These are phyloP conservation scores for Olivierus martensii DNA, from an alignment of 1,140 invertebrate genomes.

Conservation along the genomic window DNA sequence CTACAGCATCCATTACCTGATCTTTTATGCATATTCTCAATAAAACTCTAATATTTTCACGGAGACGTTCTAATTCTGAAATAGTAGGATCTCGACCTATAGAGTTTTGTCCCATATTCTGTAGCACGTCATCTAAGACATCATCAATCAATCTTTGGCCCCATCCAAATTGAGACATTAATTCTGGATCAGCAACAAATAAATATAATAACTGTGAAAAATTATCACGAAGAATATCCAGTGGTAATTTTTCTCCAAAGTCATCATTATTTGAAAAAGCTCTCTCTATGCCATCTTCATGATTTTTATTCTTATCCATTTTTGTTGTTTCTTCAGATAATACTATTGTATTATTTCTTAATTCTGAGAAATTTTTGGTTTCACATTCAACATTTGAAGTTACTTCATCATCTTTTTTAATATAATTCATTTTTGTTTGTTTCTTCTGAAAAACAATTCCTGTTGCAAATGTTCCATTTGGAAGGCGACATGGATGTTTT, in stretches of 20 bases:
- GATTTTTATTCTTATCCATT: background rate
- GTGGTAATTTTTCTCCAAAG: background rate
- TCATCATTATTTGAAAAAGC: background rate
- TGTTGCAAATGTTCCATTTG: background rate
- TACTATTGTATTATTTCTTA: background rate
- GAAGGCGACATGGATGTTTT: background rate
- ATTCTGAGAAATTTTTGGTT: no score
- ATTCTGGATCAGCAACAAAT: conserved; percentile 10
- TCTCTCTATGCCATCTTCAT: background rate
- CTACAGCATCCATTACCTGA: conserved; percentile 11
- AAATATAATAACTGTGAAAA: conserved; percentile 13
- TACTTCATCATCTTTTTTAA: background rate
- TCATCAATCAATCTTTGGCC: conserved; percentile 7
- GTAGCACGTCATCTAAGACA: conserved; percentile 9
- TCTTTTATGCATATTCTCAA: conserved; percentile 10
- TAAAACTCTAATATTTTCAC: conserved; percentile 7
- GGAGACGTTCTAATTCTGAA: conserved; percentile 7
- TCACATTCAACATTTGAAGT: background rate
- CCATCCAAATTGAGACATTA: conserved; percentile 13
- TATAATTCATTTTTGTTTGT: background rate
- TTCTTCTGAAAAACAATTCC: background rate
- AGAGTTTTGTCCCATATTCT: conserved; percentile 4
- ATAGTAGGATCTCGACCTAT: background rate
- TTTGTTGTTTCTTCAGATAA: background rate
- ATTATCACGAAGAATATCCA: conserved; percentile 4